Conservation (phyloP, 2,888 invertebrate genomes). For the Tribolium freemani region DNA sequence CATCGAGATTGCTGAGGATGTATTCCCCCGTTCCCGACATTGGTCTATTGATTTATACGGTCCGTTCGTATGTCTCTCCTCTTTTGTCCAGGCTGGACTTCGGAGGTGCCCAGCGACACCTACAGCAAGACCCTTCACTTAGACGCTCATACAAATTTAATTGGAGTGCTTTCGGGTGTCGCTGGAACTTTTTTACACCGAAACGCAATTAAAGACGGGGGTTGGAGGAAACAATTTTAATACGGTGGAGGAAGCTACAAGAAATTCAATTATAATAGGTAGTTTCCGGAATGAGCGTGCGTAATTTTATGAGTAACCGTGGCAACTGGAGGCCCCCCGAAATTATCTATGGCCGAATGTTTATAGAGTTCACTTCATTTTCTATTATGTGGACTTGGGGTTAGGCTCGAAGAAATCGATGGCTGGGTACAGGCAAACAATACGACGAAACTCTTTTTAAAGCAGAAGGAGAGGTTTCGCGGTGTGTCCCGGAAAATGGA, state of each 20-base stretch:
- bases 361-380: conserved; percentile 34
- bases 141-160: conserved; percentile 37
- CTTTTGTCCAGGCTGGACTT: conserved; percentile 52
- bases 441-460: conserved; percentile 48
- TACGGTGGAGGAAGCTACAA: conserved; percentile 31
- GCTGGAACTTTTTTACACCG: conserved; percentile 36
- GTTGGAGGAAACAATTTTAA: conserved; percentile 30
- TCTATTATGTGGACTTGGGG: conserved; percentile 28
- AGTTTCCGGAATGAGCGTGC: conserved; percentile 37
- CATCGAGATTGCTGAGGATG: conserved; percentile 61
- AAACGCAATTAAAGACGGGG: conserved; percentile 41
- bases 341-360: conserved; percentile 31
- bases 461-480: conserved; percentile 43
- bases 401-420: conserved; percentile 37
- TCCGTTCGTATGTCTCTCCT: conserved; percentile 56
- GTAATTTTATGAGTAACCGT: conserved; percentile 45
- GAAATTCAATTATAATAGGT: conserved; percentile 44
- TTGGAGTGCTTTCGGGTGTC: conserved; percentile 36
- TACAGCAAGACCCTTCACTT: conserved; percentile 18
- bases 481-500: conserved; percentile 43
- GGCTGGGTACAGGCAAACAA: conserved; percentile 44
- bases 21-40: conserved; percentile 58
- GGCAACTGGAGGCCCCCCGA: conserved; percentile 38
- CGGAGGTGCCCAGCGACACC: conserved; percentile 27
- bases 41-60: conserved; percentile 65